Evolutionary conservation across 2,113 vertebrate species (phyloP).

Genomic region (Misgurnus anguillicaudatus): DNA sequence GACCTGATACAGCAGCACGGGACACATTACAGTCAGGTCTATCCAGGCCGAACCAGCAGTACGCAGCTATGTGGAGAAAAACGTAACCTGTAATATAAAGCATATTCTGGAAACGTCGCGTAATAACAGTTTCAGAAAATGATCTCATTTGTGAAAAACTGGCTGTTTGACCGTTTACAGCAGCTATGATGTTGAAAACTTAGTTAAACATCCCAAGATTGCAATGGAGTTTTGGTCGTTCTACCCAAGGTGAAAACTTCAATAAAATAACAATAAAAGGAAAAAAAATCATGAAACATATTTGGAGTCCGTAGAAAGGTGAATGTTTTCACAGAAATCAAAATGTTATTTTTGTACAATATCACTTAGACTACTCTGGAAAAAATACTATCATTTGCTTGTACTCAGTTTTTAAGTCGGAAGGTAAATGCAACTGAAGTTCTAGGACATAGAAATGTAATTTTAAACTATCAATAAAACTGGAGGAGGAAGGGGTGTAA

Average conservation of each 20-base stretch:
- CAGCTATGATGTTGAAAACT: slow-evolving; percentile 67
- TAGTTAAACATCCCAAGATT: slow-evolving; percentile 73
- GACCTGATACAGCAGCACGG: slow-evolving; percentile 74
- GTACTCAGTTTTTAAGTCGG: slow-evolving; percentile 90
- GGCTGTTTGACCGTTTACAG: slow-evolving; percentile 54
- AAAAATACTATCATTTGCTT: slow-evolving; percentile 85
- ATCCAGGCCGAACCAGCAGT: slow-evolving; percentile 78
- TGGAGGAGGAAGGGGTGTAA: slow-evolving; percentile 90
- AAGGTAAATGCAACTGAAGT: slow-evolving; percentile 90
- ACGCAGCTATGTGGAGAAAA: slow-evolving; percentile 80
- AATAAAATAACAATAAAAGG: slow-evolving; percentile 73
- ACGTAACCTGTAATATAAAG: slow-evolving; percentile 65
- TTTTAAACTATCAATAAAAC: slow-evolving; percentile 97
- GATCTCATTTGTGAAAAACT: slow-evolving; percentile 40
- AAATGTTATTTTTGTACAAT: slow-evolving; percentile 99
- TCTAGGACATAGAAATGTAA: slow-evolving; percentile 91
- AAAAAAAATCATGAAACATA: slow-evolving; percentile 59
- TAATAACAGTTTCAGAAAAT: slow-evolving; percentile 56
- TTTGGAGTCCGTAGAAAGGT: slow-evolving; percentile 81
- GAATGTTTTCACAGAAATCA: slow-evolving; percentile 92
- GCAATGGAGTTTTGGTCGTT: slow-evolving; percentile 73
- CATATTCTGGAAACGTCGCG: slow-evolving; percentile 35
- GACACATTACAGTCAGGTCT: slow-evolving; percentile 69
- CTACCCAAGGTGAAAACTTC: slow-evolving; percentile 71
- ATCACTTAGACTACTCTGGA: slow-evolving; percentile 90